Evolutionary conservation across 2,888 invertebrate genomes (phyloP).

Genomic region (Phlogophora meticulosa): DNA sequence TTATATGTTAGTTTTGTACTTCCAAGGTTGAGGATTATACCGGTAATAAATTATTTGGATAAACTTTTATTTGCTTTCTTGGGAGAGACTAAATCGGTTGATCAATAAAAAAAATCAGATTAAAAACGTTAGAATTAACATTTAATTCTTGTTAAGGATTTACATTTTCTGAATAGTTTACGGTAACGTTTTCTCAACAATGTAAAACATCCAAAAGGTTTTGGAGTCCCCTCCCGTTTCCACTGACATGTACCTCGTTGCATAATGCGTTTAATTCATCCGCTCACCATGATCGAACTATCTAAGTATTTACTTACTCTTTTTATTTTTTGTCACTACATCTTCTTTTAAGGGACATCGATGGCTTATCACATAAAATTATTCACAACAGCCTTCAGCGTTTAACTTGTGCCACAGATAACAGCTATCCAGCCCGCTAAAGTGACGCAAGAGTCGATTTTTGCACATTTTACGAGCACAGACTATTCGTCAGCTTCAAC

Average conservation of each 20-base stretch:
- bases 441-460: conserved; percentile 84
- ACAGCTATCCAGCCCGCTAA: conserved; percentile 54
- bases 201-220: too few relatives aligned
- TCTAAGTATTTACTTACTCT: too few relatives aligned
- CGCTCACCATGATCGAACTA: too few relatives aligned
- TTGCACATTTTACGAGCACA: conserved; percentile 81
- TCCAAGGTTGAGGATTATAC: conserved; percentile 42
- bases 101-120: neutral
- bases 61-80: conserved; percentile 40
- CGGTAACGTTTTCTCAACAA: too few relatives aligned
- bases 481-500: conserved; percentile 61
- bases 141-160: too few relatives aligned
- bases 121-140: neutral
- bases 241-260: too few relatives aligned
- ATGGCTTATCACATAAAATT: neutral
- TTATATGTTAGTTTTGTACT: conserved; percentile 35
- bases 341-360: neutral
- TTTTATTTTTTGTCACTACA: neutral
- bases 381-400: conserved; percentile 13
- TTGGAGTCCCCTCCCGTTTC: too few relatives aligned
- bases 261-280: too few relatives aligned
- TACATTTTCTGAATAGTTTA: too few relatives aligned
- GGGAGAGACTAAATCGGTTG: neutral
- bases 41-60: conserved; percentile 34
- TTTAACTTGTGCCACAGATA: conserved; percentile 54